phyloP scores from a whole-genome alignment of 2,113 vertebrate genomes.

The Alectura lathami region DNA sequence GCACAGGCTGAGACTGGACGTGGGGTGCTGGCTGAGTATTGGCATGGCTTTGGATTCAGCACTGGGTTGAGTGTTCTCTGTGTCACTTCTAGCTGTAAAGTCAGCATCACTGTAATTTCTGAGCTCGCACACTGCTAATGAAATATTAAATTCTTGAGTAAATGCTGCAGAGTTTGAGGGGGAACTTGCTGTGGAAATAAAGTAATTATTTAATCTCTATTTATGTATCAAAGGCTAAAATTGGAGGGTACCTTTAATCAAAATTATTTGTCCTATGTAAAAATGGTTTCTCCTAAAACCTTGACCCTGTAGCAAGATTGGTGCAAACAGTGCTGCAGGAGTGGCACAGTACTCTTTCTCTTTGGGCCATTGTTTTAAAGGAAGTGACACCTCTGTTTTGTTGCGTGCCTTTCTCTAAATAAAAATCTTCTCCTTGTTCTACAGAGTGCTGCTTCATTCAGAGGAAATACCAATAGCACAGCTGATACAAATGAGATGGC shows the following conservation, averaged over 20 bases:
- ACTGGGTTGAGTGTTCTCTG: not conserved
- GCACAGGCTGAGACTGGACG: not conserved
- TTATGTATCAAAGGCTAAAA: not conserved
- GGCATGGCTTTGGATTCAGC: not conserved
- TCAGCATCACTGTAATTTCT: not conserved
- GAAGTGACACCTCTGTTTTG: not conserved
- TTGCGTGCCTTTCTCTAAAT: not conserved
- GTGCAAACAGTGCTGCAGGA: not conserved
- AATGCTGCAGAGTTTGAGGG: not conserved
- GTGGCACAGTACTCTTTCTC: not conserved
- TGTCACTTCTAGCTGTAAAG: not conserved
- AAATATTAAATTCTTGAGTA: not conserved
- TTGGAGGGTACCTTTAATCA: not conserved
- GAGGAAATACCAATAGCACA: not conserved
- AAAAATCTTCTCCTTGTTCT: not conserved
- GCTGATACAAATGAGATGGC: not conserved
- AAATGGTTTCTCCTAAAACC: not conserved
- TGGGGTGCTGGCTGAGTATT: not conserved
- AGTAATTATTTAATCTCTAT: not conserved
- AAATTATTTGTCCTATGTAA: not conserved
- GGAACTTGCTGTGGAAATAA: not conserved
- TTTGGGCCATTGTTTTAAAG: not conserved
- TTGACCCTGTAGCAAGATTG: not conserved
- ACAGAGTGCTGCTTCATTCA: conserved; percentile 44
- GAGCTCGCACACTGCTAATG: not conserved